A percentile compares a stretch with the other conserved stretches of the same genome.
Evolutionary conservation across 2,888 invertebrate genomes (phyloP).

Genomic region (Xestia ashworthii): DNA sequence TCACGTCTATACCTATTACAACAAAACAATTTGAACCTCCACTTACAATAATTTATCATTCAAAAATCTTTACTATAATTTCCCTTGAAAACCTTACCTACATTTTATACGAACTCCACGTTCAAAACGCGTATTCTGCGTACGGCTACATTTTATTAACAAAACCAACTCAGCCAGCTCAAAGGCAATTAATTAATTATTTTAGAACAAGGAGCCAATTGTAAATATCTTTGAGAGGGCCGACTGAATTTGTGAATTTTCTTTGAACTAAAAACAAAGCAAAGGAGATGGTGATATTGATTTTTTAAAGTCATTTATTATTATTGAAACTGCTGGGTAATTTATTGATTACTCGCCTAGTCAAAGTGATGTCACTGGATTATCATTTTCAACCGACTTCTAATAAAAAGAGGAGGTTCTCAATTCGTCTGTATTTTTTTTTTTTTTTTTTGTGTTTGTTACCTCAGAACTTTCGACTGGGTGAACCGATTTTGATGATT

Average conservation of each 20-base stretch:
- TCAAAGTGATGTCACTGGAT: constrained; percentile 2
- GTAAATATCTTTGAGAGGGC: constrained; percentile 44
- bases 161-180: constrained; percentile 22
- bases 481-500: too few species aligned
- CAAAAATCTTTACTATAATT: background rate
- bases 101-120: background rate
- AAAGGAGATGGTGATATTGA: constrained; percentile 43
- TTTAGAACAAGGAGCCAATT: constrained; percentile 43
- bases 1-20: background rate
- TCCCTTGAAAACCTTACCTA: constrained; percentile 7
- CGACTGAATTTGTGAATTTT: constrained; percentile 28
- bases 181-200: constrained; percentile 46
- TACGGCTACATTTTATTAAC: constrained; percentile 27
- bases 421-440: too few species aligned
- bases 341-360: constrained; percentile 43
- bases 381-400: too few species aligned
- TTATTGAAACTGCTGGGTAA: constrained; percentile 39
- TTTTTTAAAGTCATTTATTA: constrained; percentile 63
- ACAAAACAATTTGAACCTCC: background rate
- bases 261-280: constrained; percentile 30
- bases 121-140: background rate
- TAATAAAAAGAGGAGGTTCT: too few species aligned
- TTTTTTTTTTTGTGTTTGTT: too few species aligned
- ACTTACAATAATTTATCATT: constrained; percentile 3
- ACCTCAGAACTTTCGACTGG: too few species aligned